Percentiles rank a stretch among this genome's conserved stretches.
These are phyloP conservation scores for Epiperipatus broadwayi DNA, from an alignment of 2,888 invertebrate species.

Conservation along the genomic window DNA sequence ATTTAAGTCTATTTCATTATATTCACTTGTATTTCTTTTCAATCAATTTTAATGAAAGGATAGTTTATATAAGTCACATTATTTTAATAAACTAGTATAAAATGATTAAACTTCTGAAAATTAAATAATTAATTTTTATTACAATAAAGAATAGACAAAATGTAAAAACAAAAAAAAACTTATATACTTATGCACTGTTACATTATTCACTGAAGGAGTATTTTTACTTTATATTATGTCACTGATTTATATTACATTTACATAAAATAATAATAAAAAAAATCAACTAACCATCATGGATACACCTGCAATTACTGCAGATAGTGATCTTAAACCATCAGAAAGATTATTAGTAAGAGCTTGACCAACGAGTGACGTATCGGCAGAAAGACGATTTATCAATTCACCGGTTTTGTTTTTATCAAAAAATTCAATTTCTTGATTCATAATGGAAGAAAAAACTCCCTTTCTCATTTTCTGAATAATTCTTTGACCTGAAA, in stretches of 20 bases:
- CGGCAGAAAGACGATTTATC: constrained; percentile 70
- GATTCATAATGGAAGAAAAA: constrained; percentile 56
- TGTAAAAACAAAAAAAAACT: too few species aligned
- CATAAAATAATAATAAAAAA: background rate
- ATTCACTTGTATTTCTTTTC: too few species aligned
- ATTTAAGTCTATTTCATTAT: too few species aligned
- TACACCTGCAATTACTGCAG: constrained; percentile 68
- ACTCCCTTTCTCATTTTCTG: constrained; percentile 53
- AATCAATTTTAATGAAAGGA: too few species aligned
- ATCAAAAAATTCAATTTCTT: constrained; percentile 82
- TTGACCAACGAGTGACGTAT: constrained; percentile 72
- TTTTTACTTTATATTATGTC: too few species aligned
- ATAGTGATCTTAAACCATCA: constrained; percentile 68
- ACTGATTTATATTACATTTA: background rate
- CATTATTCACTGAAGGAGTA: constrained; percentile 3
- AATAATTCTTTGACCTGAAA: constrained; percentile 65
- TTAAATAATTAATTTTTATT: too few species aligned
- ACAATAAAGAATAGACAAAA: too few species aligned
- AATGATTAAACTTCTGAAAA: too few species aligned
- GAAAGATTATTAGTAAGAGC: constrained; percentile 82
- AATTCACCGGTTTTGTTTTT: constrained; percentile 72
- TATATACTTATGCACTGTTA: too few species aligned
- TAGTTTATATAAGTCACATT: too few species aligned
- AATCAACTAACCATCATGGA: constrained; percentile 63
- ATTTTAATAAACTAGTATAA: too few species aligned